Conservation (phyloP, 2,113 vertebrate genomes). For the Gadus chalcogrammus region DNA sequence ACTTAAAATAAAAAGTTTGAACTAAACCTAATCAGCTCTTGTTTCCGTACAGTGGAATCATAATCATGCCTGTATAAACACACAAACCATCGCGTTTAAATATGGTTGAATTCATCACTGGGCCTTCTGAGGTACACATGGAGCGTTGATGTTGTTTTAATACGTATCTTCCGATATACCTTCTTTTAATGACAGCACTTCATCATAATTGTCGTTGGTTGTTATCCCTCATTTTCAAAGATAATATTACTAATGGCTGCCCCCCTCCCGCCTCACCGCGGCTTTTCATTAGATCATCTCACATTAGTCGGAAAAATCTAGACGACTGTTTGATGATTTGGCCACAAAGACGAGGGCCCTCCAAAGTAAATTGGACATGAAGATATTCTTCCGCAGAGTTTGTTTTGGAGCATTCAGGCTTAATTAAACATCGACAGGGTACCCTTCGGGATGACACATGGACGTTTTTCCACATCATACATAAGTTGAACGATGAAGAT, state of each 20-base stretch:
- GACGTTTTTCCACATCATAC: constrained; percentile 37
- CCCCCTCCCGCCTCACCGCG: constrained; percentile 29
- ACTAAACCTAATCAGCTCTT: constrained; percentile 24
- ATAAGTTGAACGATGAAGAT: constrained; percentile 28
- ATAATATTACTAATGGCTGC: constrained; percentile 55
- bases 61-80: constrained; percentile 14
- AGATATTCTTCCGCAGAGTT: constrained; percentile 47
- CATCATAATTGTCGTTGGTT: constrained; percentile 52
- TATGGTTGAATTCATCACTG: constrained; percentile 19
- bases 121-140: constrained; percentile 13
- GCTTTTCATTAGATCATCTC: constrained; percentile 53
- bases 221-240: constrained; percentile 54
- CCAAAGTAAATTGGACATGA: constrained; percentile 54
- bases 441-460: constrained; percentile 32
- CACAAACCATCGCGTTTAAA: constrained; percentile 31
- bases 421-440: constrained; percentile 35
- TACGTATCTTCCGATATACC: constrained; percentile 20
- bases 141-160: constrained; percentile 28
- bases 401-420: constrained; percentile 43
- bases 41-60: constrained; percentile 25
- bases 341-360: constrained; percentile 42
- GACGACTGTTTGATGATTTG: constrained; percentile 59
- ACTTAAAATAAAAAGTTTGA: constrained; percentile 7
- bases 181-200: constrained; percentile 40
- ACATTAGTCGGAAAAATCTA: constrained; percentile 54